Conservation (phyloP, 2,797 vertebrate genomes). For the Nyctalus aviator region DNA sequence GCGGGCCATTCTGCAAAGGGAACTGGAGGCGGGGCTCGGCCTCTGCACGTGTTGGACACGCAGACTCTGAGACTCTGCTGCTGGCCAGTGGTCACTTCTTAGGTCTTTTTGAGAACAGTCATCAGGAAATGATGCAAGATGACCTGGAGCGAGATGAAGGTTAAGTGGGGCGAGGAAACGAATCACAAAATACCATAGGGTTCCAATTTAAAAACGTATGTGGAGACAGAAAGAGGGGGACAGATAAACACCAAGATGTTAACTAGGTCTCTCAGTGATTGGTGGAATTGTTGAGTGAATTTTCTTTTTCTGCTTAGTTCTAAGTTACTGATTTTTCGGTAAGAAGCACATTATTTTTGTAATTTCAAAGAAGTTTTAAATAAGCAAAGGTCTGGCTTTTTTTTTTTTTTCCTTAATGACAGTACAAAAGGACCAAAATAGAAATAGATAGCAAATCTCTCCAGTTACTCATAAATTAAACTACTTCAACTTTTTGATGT, state of each 20-base stretch:
- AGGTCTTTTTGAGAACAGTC: background rate
- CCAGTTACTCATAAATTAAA: slow-evolving; percentile 20
- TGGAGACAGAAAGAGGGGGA: background rate
- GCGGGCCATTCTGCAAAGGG: background rate
- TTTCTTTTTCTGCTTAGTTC: slow-evolving; percentile 15
- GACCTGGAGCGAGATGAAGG: background rate
- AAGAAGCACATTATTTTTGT: slow-evolving; percentile 1
- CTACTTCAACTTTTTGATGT: background rate
- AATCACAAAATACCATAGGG: background rate
- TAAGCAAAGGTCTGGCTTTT: background rate
- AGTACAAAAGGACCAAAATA: background rate
- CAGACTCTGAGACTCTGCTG: background rate
- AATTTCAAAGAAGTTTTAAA: background rate
- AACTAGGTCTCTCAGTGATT: background rate
- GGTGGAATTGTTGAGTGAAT: background rate
- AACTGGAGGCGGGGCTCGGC: background rate
- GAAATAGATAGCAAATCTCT: background rate
- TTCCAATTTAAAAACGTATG: background rate
- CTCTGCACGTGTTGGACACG: background rate
- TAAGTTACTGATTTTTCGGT: slow-evolving; percentile 10
- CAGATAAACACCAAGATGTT: background rate
- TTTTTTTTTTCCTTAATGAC: background rate
- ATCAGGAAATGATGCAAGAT: background rate
- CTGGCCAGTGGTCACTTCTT: background rate
- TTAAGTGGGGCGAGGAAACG: background rate